These are phyloP conservation scores for Autographa pulchrina DNA, from an alignment of 2,888 invertebrate genomes.

Conservation along the genomic window DNA sequence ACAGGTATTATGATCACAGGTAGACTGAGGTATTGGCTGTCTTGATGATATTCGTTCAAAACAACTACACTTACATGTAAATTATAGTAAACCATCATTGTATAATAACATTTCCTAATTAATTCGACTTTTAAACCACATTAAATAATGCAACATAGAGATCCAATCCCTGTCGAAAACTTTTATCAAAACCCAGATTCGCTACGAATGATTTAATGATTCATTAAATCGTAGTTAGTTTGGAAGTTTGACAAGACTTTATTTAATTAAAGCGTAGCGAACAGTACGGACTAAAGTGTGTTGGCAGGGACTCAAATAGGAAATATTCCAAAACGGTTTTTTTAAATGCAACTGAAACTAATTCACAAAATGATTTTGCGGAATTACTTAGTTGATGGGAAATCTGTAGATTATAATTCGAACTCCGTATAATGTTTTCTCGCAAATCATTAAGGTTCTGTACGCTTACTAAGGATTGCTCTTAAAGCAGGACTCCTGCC, in stretches of 20 bases:
- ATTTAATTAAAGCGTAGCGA: conserved; percentile 1
- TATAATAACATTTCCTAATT: too few relatives aligned
- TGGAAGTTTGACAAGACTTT: conserved; percentile 4
- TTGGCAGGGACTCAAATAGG: background rate
- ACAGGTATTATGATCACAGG: too few relatives aligned
- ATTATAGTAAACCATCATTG: too few relatives aligned
- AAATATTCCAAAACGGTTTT: background rate
- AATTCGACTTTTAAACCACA: too few relatives aligned
- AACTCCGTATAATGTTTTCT: too few relatives aligned
- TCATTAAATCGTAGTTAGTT: background rate
- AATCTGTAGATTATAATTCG: background rate
- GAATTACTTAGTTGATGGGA: background rate
- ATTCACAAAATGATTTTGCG: background rate
- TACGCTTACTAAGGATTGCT: too few relatives aligned
- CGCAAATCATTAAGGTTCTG: too few relatives aligned
- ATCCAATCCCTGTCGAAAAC: background rate
- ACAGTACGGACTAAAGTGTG: background rate
- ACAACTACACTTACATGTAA: too few relatives aligned
- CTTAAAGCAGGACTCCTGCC: too few relatives aligned
- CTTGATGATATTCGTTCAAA: too few relatives aligned
- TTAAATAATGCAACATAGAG: too few relatives aligned
- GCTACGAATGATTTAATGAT: background rate
- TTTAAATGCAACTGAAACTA: background rate
- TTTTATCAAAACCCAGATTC: background rate
- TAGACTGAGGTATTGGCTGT: too few relatives aligned